A percentile compares a stretch with the other conserved stretches of the same genome.
These are phyloP conservation scores for Sebastes nivosus DNA, from an alignment of 2,797 vertebrate species.

Conservation along the genomic window DNA sequence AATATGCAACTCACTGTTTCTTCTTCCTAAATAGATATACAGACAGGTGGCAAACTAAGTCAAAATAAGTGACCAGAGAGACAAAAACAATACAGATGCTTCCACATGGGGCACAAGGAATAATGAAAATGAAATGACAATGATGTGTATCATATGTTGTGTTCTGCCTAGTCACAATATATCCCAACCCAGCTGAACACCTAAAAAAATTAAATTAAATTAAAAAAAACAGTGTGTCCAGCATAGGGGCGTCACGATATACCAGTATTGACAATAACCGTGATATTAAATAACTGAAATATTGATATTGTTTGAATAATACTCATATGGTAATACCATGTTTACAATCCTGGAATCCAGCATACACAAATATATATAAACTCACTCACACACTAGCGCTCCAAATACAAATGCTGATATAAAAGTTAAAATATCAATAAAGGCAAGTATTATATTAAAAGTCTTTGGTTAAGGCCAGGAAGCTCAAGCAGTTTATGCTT, in stretches of 20 bases:
- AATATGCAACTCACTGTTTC: neutral
- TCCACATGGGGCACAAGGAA: neutral
- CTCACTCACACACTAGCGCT: neutral
- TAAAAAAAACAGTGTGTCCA: neutral
- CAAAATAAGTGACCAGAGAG: neutral
- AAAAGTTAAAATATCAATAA: accelerated
- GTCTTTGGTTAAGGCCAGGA: neutral
- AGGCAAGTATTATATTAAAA: neutral
- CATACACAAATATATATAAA: neutral
- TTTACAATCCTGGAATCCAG: too few relatives aligned
- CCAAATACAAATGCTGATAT: neutral
- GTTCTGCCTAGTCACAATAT: neutral
- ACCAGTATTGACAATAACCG: accelerated
- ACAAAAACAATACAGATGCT: neutral
- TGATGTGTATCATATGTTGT: neutral
- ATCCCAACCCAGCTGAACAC: neutral
- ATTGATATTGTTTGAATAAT: too few relatives aligned
- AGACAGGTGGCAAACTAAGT: neutral
- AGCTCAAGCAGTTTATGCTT: neutral
- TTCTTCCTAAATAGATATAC: too few relatives aligned
- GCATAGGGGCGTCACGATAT: accelerated
- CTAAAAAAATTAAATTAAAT: neutral
- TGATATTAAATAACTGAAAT: too few relatives aligned
- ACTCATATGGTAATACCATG: too few relatives aligned
- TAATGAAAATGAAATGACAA: neutral